These are phyloP conservation scores for Dolichoris vasculosae DNA, from an alignment of 1,140 invertebrate species.

Conservation along the genomic window DNA sequence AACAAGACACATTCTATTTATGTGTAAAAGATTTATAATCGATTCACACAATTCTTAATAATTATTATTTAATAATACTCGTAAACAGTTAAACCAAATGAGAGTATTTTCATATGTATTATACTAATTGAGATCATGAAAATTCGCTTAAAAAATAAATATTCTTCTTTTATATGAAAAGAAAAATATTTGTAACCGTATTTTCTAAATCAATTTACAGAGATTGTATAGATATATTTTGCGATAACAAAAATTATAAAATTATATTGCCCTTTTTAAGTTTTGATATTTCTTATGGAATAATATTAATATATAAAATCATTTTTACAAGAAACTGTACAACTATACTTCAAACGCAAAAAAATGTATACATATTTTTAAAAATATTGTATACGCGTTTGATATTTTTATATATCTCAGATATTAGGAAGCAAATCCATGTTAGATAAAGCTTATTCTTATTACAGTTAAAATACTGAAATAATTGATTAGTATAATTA, in stretches of 20 bases:
- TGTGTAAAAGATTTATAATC: background rate
- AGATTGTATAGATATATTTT: background rate
- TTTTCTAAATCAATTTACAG: background rate
- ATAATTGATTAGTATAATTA: background rate
- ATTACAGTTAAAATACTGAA: background rate
- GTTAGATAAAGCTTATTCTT: background rate
- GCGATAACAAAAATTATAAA: background rate
- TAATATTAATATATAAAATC: background rate
- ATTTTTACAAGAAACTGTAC: background rate
- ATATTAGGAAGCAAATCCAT: background rate
- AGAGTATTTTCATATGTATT: background rate
- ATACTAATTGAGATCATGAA: constrained; percentile 37
- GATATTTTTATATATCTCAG: background rate
- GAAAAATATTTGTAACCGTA: background rate
- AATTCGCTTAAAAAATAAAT: constrained; percentile 10
- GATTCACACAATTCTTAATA: background rate
- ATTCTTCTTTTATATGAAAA: background rate
- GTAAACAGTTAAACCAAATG: background rate
- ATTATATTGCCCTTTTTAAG: background rate
- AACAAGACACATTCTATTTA: background rate
- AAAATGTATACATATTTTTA: background rate
- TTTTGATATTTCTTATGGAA: background rate
- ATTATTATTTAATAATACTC: constrained; percentile 1
- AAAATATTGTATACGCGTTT: background rate
- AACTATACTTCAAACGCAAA: background rate